A percentile compares a stretch with the other conserved stretches of the same genome.
Evolutionary conservation across 2,113 vertebrate genomes (phyloP).

Genomic region (Carassius auratus): DNA sequence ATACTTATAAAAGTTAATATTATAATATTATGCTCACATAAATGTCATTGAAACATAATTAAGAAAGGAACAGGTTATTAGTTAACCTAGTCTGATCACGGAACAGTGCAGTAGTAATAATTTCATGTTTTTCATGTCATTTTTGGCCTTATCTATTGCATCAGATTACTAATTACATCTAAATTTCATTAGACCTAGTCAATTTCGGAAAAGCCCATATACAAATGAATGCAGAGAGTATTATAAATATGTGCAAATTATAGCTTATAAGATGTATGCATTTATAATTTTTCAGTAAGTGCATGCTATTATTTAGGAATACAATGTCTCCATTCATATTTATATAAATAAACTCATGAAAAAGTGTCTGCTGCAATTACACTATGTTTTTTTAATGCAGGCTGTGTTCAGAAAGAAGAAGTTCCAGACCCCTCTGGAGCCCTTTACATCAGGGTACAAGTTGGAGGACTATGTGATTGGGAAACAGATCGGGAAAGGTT

Average conservation of each 20-base stretch:
- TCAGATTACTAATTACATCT: too few relatives aligned
- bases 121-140: too few relatives aligned
- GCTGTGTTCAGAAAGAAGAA: slow-evolving; percentile 83
- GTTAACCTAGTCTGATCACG: too few relatives aligned
- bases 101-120: too few relatives aligned
- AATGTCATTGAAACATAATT: too few relatives aligned
- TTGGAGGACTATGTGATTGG: slow-evolving; percentile 90
- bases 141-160: too few relatives aligned
- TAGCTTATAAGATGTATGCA: not conserved
- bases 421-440: slow-evolving; percentile 71
- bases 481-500: slow-evolving; percentile 88
- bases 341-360: not conserved
- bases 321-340: not conserved
- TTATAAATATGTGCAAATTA: not conserved
- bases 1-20: too few relatives aligned
- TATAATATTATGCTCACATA: too few relatives aligned
- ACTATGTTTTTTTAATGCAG: slow-evolving; percentile 64
- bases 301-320: not conserved
- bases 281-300: not conserved
- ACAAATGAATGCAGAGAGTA: not conserved
- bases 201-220: not conserved
- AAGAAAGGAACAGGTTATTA: too few relatives aligned
- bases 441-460: slow-evolving; percentile 79
- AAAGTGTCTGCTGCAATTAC: not conserved
- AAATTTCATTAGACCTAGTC: not conserved